Conservation (phyloP, 2,797 vertebrate species). For the Coracias cyanogaster region DNA sequence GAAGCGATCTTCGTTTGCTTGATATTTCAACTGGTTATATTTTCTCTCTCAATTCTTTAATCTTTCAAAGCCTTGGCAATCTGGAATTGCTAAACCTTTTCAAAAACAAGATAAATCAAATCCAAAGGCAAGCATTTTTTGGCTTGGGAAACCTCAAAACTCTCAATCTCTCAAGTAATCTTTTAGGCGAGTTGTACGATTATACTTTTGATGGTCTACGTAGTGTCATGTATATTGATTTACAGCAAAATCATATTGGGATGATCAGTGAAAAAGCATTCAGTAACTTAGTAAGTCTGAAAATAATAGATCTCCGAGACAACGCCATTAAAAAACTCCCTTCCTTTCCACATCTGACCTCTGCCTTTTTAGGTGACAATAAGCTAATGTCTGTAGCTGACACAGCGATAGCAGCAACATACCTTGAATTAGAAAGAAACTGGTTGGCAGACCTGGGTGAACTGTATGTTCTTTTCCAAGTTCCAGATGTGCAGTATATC, state of each 20-base stretch:
- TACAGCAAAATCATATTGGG: conserved; percentile 89
- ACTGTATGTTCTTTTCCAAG: conserved; percentile 77
- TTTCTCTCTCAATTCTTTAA: conserved; percentile 78
- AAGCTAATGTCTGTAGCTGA: conserved; percentile 69
- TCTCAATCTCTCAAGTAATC: conserved; percentile 87
- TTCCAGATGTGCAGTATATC: conserved; percentile 69
- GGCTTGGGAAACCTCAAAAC: conserved; percentile 77
- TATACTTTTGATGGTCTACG: conserved; percentile 79
- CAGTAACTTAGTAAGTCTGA: conserved; percentile 73
- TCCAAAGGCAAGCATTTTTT: conserved; percentile 80
- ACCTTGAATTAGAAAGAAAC: conserved; percentile 82
- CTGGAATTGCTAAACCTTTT: conserved; percentile 78
- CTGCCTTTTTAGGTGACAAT: conserved; percentile 79
- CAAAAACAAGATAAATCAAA: conserved; percentile 84
- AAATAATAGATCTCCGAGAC: conserved; percentile 79
- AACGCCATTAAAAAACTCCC: conserved; percentile 83
- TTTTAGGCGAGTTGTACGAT: conserved; percentile 84
- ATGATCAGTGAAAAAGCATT: conserved; percentile 77
- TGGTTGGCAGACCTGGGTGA: conserved; percentile 78
- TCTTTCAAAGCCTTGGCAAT: conserved; percentile 80
- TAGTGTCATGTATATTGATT: conserved; percentile 77
- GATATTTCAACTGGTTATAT: conserved; percentile 83
- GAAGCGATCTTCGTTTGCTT: conserved; percentile 74
- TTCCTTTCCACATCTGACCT: conserved; percentile 72
- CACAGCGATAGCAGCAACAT: background rate